These are phyloP conservation scores for Mus spicilegus DNA, from an alignment of 2,113 vertebrate species.

Conservation along the genomic window DNA sequence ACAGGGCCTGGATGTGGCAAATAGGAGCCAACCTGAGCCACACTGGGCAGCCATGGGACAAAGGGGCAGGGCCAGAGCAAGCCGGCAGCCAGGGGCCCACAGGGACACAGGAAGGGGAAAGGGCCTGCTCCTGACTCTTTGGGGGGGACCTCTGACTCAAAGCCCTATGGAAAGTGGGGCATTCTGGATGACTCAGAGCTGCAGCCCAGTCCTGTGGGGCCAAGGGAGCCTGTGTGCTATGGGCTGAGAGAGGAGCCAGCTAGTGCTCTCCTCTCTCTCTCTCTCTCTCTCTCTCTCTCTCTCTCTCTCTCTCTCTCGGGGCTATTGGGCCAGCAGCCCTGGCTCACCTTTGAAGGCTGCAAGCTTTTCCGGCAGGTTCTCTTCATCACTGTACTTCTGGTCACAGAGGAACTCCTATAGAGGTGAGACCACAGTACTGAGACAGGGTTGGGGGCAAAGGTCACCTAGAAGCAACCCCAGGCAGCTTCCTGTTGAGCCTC, in stretches of 20 bases:
- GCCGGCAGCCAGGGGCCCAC: constrained; percentile 38
- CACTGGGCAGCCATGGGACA: neutral
- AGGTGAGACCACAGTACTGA: neutral
- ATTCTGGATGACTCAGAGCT: neutral
- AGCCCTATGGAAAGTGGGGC: neutral
- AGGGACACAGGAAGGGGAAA: neutral
- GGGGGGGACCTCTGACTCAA: neutral
- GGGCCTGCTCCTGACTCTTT: neutral
- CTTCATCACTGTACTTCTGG: constrained; percentile 96
- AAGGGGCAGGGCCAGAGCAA: constrained; percentile 33
- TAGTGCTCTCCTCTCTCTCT: too few species aligned
- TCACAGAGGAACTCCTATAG: constrained; percentile 95
- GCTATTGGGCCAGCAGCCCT: neutral
- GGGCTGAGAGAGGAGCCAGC: neutral
- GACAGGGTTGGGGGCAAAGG: neutral
- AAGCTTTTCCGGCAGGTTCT: constrained; percentile 94
- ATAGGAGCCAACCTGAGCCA: constrained; percentile 66
- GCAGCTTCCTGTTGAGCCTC: neutral
- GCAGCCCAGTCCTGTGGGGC: neutral
- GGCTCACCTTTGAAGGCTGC: constrained; percentile 96
- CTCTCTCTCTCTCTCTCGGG: neutral
- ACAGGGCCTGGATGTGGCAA: constrained; percentile 70
- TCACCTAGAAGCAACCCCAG: rapidly evolving
- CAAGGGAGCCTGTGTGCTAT: neutral
- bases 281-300: too few species aligned